Evolutionary conservation across 1,140 invertebrate genomes (phyloP).

Genomic region (Achatina immaculata): DNA sequence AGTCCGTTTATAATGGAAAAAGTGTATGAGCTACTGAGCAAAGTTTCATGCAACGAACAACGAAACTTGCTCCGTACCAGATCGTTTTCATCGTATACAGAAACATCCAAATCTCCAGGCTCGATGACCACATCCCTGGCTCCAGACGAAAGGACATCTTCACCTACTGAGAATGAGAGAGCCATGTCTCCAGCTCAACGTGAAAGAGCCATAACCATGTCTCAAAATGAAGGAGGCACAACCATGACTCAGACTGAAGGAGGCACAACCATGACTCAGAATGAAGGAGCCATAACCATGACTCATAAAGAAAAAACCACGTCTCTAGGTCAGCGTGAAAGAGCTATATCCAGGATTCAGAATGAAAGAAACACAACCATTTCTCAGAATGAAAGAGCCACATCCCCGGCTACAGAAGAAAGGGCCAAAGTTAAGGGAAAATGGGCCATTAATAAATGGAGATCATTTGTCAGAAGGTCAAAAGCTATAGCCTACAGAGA

Average conservation of each 20-base stretch:
- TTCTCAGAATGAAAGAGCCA: too few relatives aligned
- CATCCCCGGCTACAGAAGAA: not conserved
- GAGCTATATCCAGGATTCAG: too few relatives aligned
- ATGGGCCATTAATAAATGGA: constrained; percentile 29
- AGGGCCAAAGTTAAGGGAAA: not conserved
- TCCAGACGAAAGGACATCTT: not conserved
- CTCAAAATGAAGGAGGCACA: too few relatives aligned
- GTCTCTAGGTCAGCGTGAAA: too few relatives aligned
- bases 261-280: too few relatives aligned
- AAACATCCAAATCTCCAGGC: not conserved
- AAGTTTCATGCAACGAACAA: constrained; percentile 2
- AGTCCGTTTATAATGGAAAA: constrained; percentile 24
- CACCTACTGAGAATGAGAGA: too few relatives aligned
- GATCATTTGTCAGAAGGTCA: constrained; percentile 28
- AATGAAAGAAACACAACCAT: too few relatives aligned
- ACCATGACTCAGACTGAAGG: too few relatives aligned
- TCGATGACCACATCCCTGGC: not conserved
- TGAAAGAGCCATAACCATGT: too few relatives aligned
- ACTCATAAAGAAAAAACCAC: too few relatives aligned
- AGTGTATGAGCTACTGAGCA: constrained; percentile 30
- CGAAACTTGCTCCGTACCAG: not conserved
- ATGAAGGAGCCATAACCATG: too few relatives aligned
- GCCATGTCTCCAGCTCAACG: too few relatives aligned
- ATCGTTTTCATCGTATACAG: not conserved
- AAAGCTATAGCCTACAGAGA: constrained; percentile 26